Evolutionary conservation across 2,888 invertebrate genomes (phyloP), one percentile per base, ranked within the genome.

Genomic region (Meiosimyza platycephala): DNA sequence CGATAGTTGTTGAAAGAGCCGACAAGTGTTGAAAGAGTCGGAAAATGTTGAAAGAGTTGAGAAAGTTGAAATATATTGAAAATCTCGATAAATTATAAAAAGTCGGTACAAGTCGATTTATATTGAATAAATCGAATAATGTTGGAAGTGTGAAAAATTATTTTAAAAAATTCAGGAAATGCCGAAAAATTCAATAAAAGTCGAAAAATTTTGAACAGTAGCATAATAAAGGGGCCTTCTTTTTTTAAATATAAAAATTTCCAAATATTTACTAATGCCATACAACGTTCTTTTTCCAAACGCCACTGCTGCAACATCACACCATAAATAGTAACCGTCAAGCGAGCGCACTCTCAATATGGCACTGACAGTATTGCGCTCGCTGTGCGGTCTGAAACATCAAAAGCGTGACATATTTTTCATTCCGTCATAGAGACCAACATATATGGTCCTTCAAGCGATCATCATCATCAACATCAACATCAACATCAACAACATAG

Each of bases 381-480:
- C n/a, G 51, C 13, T 64, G 51, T 64, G 64, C 64, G 64, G 64
- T 28, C 64, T 64, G 64, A 13, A 15, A 51, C 51, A 22, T 64
- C 50, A 64, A 51, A 64, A 64, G 64, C 64, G 51, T 64, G 64
- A 64, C 64, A 64, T 64, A 64, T 64, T 64, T 64, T 64, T 64
- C 64, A 64, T 64, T 28, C 22, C 64, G 28, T 50, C 64, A 50
- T 40, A 62, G 28, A 22, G 47, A 22, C 40, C 51, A 48, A 18
- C 51, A 51, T 64, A 51, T 50, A 64, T 64, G 64, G 64, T 64
- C 64, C 64, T 64, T 64, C 15, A 64, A 51, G n/a, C 51, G 51
- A 64, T 50, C 40, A 40, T 40, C 40, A 40, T 40, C 40, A 40
- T 40, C 40, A 40, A 3, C 40, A 40, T 40, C 40, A 40, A 7